These are phyloP conservation scores for Ptilonorhynchus violaceus DNA, from an alignment of 2,113 vertebrate species.

Conservation along the genomic window DNA sequence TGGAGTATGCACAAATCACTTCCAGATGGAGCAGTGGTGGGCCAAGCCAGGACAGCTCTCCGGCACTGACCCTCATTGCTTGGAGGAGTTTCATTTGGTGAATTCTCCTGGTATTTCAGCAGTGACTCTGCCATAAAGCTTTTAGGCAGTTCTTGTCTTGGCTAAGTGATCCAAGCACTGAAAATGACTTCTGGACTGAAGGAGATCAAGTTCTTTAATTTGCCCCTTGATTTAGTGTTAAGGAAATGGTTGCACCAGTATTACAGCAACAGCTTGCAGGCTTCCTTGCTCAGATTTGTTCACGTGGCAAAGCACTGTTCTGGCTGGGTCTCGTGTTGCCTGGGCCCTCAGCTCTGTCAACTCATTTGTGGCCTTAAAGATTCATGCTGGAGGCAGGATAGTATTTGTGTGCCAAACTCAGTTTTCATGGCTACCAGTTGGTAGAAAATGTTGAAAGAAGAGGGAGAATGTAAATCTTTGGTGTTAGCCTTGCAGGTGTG, in stretches of 20 bases:
- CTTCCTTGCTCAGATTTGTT: neutral
- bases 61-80: neutral
- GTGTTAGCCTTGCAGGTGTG: neutral
- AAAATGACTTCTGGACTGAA: neutral
- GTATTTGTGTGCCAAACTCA: neutral
- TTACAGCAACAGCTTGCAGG: neutral
- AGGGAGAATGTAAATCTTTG: neutral
- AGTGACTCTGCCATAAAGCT: neutral
- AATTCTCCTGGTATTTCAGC: neutral
- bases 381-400: neutral
- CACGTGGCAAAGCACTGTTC: neutral
- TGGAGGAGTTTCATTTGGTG: neutral
- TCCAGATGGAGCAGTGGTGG: slow-evolving; percentile 48
- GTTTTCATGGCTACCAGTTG: neutral
- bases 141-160: neutral
- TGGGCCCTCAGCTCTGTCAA: neutral
- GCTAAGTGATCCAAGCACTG: neutral
- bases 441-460: neutral
- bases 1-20: slow-evolving; percentile 13
- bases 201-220: neutral
- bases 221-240: neutral
- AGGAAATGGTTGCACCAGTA: neutral
- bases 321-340: rapidly evolving
- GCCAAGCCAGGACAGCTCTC: neutral
- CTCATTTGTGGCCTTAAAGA: neutral